A percentile compares a stretch with the other conserved stretches of the same genome.
Evolutionary conservation across 2,888 invertebrate species (phyloP).

Genomic region (Anthoptus insignis): DNA sequence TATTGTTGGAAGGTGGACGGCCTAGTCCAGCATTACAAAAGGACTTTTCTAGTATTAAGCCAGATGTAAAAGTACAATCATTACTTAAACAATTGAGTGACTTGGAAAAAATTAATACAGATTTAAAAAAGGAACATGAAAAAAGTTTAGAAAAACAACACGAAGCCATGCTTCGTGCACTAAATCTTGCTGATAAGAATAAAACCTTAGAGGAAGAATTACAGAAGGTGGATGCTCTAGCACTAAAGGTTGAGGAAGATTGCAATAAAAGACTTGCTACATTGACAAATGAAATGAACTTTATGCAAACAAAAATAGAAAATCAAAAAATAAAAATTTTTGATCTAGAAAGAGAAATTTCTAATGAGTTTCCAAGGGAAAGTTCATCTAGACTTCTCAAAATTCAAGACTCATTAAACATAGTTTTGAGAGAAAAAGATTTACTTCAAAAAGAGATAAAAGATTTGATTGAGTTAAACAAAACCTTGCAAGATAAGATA

Average conservation of each 20-base stretch:
- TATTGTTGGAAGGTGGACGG: conserved; percentile 91
- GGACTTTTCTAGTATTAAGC: conserved; percentile 89
- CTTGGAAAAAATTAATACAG: conserved; percentile 86
- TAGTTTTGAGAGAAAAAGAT: conserved; percentile 71
- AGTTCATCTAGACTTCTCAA: conserved; percentile 54
- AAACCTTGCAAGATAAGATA: conserved; percentile 80
- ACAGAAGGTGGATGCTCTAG: conserved; percentile 91
- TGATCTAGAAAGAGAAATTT: conserved; percentile 88
- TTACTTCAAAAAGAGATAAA: conserved; percentile 78
- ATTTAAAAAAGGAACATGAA: conserved; percentile 78
- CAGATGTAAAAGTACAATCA: conserved; percentile 84
- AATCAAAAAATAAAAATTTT: conserved; percentile 67
- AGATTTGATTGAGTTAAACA: conserved; percentile 79
- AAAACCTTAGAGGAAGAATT: conserved; percentile 90
- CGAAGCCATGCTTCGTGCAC: conserved; percentile 93
- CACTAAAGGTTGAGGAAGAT: conserved; percentile 92
- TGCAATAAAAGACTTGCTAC: conserved; percentile 90
- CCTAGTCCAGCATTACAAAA: conserved; percentile 88
- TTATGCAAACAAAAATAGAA: conserved; percentile 86
- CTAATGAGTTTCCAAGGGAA: conserved; percentile 56
- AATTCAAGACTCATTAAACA: conserved; percentile 62
- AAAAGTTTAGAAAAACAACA: conserved; percentile 90
- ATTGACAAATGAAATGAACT: conserved; percentile 87
- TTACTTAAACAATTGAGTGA: conserved; percentile 87
- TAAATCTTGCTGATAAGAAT: conserved; percentile 91